phyloP scores from a whole-genome alignment of 1,140 invertebrate species.

The Drosophila persimilis region DNA sequence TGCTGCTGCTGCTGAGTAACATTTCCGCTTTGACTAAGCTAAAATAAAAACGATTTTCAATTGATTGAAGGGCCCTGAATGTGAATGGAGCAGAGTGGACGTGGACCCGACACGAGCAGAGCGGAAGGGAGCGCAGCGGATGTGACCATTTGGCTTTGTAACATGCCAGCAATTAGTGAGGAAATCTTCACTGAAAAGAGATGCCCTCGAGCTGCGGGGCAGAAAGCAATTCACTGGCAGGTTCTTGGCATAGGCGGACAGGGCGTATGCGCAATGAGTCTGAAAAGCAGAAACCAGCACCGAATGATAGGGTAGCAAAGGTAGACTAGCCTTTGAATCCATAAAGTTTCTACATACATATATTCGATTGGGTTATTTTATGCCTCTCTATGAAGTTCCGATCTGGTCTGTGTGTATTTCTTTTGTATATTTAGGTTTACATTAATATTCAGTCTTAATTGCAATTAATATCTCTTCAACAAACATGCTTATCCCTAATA shows the following conservation, averaged over 20 bases:
- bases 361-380: too few species aligned
- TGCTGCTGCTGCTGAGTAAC: slow-evolving; percentile 51
- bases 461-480: too few species aligned
- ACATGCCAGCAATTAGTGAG: slow-evolving; percentile 62
- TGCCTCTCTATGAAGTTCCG: too few species aligned
- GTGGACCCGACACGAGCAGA: not conserved
- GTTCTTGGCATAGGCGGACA: slow-evolving; percentile 14
- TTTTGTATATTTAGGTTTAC: too few species aligned
- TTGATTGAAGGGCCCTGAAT: slow-evolving; percentile 30
- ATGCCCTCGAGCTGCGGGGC: slow-evolving; percentile 2
- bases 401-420: too few species aligned
- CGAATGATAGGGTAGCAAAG: not conserved
- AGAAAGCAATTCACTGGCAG: too few species aligned
- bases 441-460: too few species aligned
- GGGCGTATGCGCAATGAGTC: slow-evolving; percentile 54
- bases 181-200: slow-evolving; percentile 34
- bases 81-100: too few species aligned
- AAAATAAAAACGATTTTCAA: slow-evolving; percentile 46
- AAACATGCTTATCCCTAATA: too few species aligned
- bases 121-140: slow-evolving; percentile 51
- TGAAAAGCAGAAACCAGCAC: too few species aligned
- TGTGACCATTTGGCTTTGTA: slow-evolving; percentile 59
- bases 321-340: not conserved
- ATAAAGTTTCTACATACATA: too few species aligned
- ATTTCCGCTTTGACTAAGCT: slow-evolving; percentile 64